Evolutionary conservation across 2,797 vertebrate species (phyloP).

Genomic region (Neostethus bicornis): DNA sequence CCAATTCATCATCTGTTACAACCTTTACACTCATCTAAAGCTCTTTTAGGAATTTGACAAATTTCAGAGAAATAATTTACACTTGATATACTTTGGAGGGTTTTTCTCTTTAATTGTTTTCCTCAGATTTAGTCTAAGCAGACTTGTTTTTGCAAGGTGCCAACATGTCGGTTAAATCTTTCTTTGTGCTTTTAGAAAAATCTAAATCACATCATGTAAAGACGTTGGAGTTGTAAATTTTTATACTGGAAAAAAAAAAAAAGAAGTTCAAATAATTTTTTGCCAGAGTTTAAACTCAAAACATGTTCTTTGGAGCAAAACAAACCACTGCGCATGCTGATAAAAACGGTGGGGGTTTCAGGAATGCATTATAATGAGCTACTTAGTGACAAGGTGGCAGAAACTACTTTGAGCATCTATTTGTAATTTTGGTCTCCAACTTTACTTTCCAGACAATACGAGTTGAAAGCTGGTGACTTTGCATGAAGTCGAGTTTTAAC

Average conservation of each 20-base stretch:
- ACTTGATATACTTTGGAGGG: not conserved
- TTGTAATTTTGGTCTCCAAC: too few relatives aligned
- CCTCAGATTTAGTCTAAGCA: not conserved
- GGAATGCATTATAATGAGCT: not conserved
- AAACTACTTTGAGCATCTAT: too few relatives aligned
- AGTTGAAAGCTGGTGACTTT: too few relatives aligned
- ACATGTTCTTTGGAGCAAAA: not conserved
- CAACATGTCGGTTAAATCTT: not conserved
- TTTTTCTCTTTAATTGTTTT: not conserved
- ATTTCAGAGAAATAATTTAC: constrained; percentile 12
- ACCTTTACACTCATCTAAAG: constrained; percentile 59
- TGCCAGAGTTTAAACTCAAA: not conserved
- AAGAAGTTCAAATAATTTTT: not conserved
- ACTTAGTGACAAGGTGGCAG: too few relatives aligned
- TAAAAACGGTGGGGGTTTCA: not conserved
- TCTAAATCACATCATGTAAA: not conserved
- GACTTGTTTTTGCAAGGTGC: not conserved
- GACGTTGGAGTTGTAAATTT: not conserved
- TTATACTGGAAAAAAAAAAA: not conserved
- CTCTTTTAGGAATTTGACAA: constrained; percentile 53
- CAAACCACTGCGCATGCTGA: not conserved
- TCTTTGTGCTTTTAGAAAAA: too few relatives aligned
- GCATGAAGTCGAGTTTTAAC: too few relatives aligned
- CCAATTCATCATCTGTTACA: constrained; percentile 56
- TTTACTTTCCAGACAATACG: too few relatives aligned